Evolutionary conservation across 2,797 vertebrate genomes (phyloP).

Genomic region (Somateria mollissima): DNA sequence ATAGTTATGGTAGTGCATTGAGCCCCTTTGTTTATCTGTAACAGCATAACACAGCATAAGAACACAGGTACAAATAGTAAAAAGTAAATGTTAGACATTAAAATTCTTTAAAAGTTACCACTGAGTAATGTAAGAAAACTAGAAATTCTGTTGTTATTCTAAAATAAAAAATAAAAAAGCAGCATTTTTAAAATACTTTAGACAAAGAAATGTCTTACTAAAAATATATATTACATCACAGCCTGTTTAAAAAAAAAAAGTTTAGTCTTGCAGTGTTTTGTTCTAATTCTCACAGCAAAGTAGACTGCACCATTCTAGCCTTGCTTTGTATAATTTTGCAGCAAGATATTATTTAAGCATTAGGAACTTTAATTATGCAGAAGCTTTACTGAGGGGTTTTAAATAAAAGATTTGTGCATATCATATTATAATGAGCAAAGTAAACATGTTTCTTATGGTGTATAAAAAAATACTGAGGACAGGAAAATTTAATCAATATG

Average conservation of each 20-base stretch:
- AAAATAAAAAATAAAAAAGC: background rate
- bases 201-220: background rate
- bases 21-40: background rate
- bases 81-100: background rate
- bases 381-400: constrained; percentile 47
- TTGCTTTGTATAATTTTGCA: constrained; percentile 45
- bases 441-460: constrained; percentile 21
- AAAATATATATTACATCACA: constrained; percentile 1
- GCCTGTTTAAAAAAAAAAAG: background rate
- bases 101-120: background rate
- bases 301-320: background rate
- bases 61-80: background rate
- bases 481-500: background rate
- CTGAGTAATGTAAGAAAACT: background rate
- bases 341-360: constrained; percentile 45
- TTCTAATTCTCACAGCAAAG: constrained; percentile 42
- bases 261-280: constrained; percentile 35
- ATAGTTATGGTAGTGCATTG: background rate
- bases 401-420: constrained; percentile 39
- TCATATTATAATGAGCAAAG: background rate
- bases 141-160: background rate
- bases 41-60: background rate
- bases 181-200: constrained; percentile 22
- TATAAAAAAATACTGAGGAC: background rate
- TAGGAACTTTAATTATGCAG: constrained; percentile 48